These are phyloP conservation scores for Hypsibius dujardini DNA, from an alignment of 1,140 invertebrate genomes.

Conservation along the genomic window DNA sequence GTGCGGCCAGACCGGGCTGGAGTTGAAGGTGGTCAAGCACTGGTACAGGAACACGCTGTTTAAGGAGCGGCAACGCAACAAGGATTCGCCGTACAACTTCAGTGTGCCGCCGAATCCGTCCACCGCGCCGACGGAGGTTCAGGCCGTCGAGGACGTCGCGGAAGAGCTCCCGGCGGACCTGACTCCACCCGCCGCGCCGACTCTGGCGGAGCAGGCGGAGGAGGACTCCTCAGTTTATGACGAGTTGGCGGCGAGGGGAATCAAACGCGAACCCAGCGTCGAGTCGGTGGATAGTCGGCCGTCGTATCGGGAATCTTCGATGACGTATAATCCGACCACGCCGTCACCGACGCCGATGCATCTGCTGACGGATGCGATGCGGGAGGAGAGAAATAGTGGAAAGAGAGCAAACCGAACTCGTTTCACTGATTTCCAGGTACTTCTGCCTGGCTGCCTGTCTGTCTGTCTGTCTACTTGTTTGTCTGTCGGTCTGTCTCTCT, in stretches of 20 bases:
- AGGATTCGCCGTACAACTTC: constrained; percentile 98
- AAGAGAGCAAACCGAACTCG: constrained; percentile 93
- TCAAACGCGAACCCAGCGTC: background rate
- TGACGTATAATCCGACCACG: background rate
- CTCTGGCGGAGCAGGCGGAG: constrained; percentile 23
- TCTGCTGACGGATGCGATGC: background rate
- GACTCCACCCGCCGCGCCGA: constrained; percentile 17
- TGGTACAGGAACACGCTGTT: constrained; percentile 99
- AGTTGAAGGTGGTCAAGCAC: constrained; percentile 97
- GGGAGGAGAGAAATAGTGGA: constrained; percentile 33
- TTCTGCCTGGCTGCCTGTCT: too few species aligned
- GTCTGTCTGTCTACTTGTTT: too few species aligned
- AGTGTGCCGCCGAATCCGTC: constrained; percentile 86
- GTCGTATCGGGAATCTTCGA: background rate
- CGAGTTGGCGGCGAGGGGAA: background rate
- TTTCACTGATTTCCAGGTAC: constrained; percentile 72
- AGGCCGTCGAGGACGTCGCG: background rate
- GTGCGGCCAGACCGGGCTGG: constrained; percentile 83
- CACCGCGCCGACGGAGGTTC: constrained; percentile 20
- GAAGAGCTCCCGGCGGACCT: background rate
- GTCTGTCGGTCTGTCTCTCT: too few species aligned
- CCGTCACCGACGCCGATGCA: background rate
- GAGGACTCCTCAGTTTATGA: background rate
- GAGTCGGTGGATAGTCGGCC: background rate
- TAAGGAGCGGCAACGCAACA: constrained; percentile 95